Conservation (phyloP, 2,888 invertebrate species). For the Dryobotodes eremita region DNA sequence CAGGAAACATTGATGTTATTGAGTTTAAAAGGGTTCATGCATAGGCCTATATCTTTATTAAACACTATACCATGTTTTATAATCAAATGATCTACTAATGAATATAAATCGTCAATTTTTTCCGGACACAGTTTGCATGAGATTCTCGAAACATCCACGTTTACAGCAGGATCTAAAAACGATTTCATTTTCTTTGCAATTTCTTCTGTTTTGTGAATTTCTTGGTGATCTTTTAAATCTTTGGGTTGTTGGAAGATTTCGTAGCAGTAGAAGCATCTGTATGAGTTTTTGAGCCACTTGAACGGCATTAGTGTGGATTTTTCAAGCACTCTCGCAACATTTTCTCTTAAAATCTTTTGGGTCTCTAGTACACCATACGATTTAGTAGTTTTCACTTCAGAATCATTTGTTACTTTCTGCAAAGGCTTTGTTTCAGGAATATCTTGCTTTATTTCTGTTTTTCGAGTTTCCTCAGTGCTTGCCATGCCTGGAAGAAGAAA, state of each 20-base stretch:
- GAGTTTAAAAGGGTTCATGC: conserved; percentile 71
- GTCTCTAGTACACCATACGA: conserved; percentile 23
- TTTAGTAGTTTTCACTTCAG: background rate
- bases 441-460: conserved; percentile 22
- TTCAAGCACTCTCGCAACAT: conserved; percentile 70
- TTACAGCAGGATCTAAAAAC: conserved; percentile 70
- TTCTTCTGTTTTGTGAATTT: conserved; percentile 64
- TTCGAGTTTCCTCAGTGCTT: conserved; percentile 10
- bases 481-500: conserved; percentile 68
- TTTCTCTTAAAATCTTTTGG: conserved; percentile 65
- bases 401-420: conserved; percentile 1
- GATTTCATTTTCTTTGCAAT: conserved; percentile 66
- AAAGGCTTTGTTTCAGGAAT: background rate
- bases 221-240: conserved; percentile 72
- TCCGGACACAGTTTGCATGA: conserved; percentile 70
- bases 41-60: conserved; percentile 64
- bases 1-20: conserved; percentile 71
- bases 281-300: conserved; percentile 72
- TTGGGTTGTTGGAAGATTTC: conserved; percentile 72
- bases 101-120: conserved; percentile 62
- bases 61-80: conserved; percentile 65
- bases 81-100: conserved; percentile 71
- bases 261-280: conserved; percentile 76
- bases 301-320: conserved; percentile 72
- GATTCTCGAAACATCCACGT: conserved; percentile 71